Percentiles rank a stretch among this genome's conserved stretches.
Evolutionary conservation across 1,140 invertebrate genomes (phyloP).

Genomic region (Drosophila kurseongensis): DNA sequence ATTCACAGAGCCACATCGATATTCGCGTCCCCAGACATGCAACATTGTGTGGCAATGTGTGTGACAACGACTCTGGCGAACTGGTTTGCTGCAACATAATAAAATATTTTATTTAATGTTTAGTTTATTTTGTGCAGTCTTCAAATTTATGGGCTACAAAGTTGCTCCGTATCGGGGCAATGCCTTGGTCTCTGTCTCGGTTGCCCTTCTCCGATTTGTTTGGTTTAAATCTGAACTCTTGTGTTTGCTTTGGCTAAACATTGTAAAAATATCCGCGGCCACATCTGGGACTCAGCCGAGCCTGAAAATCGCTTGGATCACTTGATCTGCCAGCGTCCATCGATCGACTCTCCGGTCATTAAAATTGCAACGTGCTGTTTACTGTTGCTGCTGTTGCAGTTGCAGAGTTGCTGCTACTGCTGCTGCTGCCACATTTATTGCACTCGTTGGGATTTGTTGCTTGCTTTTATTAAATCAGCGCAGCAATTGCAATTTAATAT

Average conservation of each 20-base stretch:
- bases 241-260: constrained; percentile 79
- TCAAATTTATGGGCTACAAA: constrained; percentile 73
- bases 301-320: constrained; percentile 43
- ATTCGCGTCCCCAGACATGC: constrained; percentile 37
- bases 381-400: constrained; percentile 55
- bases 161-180: constrained; percentile 43
- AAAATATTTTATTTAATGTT: constrained; percentile 84
- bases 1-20: constrained; percentile 13
- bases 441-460: constrained; percentile 70
- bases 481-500: constrained; percentile 84
- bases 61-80: constrained; percentile 50
- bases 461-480: constrained; percentile 82
- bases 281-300: constrained; percentile 59
- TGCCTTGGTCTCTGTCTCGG: constrained; percentile 8
- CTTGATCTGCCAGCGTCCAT: constrained; percentile 66
- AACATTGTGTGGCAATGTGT: constrained; percentile 74
- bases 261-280: constrained; percentile 76
- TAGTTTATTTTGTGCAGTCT: constrained; percentile 74
- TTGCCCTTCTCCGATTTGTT: constrained; percentile 38
- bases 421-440: constrained; percentile 72
- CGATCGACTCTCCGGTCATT: constrained; percentile 76
- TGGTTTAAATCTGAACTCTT: constrained; percentile 55
- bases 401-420: constrained; percentile 26
- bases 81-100: constrained; percentile 77
- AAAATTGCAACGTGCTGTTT: constrained; percentile 82